Base-by-base conservation (phyloP, 2,888 invertebrate genomes). In the Drosophila lutescens region DNA sequence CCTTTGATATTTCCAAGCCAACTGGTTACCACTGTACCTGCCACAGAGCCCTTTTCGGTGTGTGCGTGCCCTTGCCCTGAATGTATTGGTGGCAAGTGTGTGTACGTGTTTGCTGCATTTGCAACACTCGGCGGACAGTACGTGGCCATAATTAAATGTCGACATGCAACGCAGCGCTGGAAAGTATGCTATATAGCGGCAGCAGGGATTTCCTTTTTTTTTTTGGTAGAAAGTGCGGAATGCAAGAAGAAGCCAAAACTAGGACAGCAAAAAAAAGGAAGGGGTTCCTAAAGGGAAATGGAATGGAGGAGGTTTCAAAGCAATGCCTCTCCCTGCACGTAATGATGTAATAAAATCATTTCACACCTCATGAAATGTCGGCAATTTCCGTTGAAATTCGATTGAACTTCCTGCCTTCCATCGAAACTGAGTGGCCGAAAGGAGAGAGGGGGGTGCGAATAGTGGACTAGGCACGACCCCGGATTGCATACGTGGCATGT, bases 291-390 rank as follows among this genome's bases (percentile, higher is more conserved):
- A 38, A 51, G 46, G 41, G 40, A 47, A 47, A 46, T 44, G 44
- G 50, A 51, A 26, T 32, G 56, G 38, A 56, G 67, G 55, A 56
- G 67, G 55, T 58, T 59, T 58, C 32, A 20, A 30, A 32, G 40
- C 40, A 15, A 30, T 46, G 44, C 15, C 76, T 65, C 78, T 79
- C 79, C 61, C 67, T 78, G 80, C 83, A 88, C 86, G 86, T 90
- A 88, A 89, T 90, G 87, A 88, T 88, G 89, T 90, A 90, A 89
- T 90, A 90, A 90, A 90, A 90, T 90, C 88, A 89, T 89, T 89
- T 89, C 90, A 90, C 90, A 90, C 90, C 89, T 90, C 89, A 90
- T 90, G 89, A 90, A 90, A 89, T 89, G 89, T 80, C 88, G 90
- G 88, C 88, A 89, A 90, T 89, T 89, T 89, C 90, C 90, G 86